A percentile compares a stretch with the other conserved stretches of the same genome.
These are phyloP conservation scores for Malurus splendens DNA, from an alignment of 2,797 vertebrate genomes.

Conservation along the genomic window DNA sequence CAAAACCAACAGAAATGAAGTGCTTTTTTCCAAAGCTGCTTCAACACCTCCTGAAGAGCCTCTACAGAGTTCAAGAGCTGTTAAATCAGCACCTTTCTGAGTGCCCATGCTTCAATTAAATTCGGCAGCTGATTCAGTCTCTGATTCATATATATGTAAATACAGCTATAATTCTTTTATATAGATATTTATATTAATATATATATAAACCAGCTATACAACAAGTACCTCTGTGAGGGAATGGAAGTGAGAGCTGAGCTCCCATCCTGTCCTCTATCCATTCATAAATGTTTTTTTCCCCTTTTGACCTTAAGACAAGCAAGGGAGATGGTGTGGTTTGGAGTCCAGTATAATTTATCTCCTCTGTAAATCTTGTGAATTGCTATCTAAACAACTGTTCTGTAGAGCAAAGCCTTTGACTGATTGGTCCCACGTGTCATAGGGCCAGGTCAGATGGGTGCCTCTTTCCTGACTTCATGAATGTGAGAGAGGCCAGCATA, in stretches of 20 bases:
- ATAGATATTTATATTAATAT: not conserved
- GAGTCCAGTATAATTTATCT: slow-evolving; percentile 23
- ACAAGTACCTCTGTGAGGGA: not conserved
- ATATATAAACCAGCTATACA: not conserved
- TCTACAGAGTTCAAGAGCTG: not conserved
- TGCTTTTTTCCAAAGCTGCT: not conserved
- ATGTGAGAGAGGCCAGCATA: not conserved
- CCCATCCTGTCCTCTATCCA: not conserved
- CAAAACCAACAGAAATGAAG: slow-evolving; percentile 31
- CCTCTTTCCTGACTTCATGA: not conserved
- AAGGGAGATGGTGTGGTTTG: not conserved
- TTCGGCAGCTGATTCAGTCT: not conserved
- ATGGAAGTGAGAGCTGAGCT: not conserved
- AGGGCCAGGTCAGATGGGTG: not conserved
- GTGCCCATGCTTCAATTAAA: not conserved
- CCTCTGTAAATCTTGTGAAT: slow-evolving; percentile 32
- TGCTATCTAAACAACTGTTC: slow-evolving; percentile 37
- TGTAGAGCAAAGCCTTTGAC: slow-evolving; percentile 5
- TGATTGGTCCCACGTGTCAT: not conserved
- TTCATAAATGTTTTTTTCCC: slow-evolving; percentile 7
- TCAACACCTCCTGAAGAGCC: not conserved
- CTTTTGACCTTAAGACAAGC: not conserved
- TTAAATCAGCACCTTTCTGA: slow-evolving; percentile 8
- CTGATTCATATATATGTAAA: not conserved
- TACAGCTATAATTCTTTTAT: not conserved